A percentile compares a stretch with the other conserved stretches of the same genome.
Evolutionary conservation across 2,797 vertebrate genomes (phyloP).

Genomic region (Pteronotus mesoamericanus): DNA sequence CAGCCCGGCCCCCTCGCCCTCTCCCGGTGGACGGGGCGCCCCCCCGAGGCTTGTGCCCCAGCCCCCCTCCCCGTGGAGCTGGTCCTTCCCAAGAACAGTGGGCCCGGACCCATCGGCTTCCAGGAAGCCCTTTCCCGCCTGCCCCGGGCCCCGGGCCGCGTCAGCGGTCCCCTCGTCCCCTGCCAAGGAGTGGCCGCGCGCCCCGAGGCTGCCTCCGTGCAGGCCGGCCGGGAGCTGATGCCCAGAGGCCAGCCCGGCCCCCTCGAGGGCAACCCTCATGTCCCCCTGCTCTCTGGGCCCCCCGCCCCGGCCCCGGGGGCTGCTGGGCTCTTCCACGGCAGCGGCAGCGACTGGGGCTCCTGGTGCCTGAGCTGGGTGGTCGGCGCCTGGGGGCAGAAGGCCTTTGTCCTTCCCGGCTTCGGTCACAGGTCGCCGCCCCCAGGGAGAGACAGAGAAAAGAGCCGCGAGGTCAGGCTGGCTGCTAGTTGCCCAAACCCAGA

Average conservation of each 20-base stretch:
- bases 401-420: conserved; percentile 51
- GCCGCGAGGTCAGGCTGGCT: not conserved
- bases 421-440: not conserved
- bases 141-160: not conserved
- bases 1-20: not conserved
- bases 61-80: not conserved
- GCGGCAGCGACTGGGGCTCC: conserved; percentile 51
- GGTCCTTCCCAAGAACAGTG: not conserved
- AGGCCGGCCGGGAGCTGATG: conserved; percentile 30
- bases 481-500: no score
- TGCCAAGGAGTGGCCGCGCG: not conserved
- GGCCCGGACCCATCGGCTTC: conserved; percentile 32
- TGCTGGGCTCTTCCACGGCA: conserved; percentile 54
- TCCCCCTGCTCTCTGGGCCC: not conserved
- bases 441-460: conserved; percentile 40
- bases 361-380: conserved; percentile 36
- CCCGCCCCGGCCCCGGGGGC: conserved; percentile 17
- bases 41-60: not conserved
- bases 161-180: not conserved
- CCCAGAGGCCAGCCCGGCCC: not conserved
- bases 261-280: not conserved
- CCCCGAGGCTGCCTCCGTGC: not conserved
- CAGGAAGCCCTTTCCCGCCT: conserved; percentile 36
- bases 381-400: not conserved
- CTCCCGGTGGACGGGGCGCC: not conserved